These are phyloP conservation scores for Oryzias celebensis DNA, from an alignment of 2,113 vertebrate species.

Conservation along the genomic window DNA sequence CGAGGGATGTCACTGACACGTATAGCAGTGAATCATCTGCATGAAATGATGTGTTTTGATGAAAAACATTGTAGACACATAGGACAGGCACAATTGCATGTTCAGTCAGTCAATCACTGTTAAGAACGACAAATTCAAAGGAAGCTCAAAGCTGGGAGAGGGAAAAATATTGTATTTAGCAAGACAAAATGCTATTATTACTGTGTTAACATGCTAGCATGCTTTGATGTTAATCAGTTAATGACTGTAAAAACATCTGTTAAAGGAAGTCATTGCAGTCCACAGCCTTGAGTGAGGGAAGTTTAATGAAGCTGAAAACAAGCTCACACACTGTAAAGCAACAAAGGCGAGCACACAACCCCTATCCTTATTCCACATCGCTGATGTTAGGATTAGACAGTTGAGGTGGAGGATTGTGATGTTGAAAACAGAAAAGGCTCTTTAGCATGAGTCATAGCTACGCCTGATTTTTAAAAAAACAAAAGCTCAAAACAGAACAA, in stretches of 20 bases:
- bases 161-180: slow-evolving; percentile 2
- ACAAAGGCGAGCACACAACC: slow-evolving; percentile 7
- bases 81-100: too few relatives aligned
- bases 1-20: too few relatives aligned
- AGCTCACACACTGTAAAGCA: not conserved
- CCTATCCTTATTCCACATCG: slow-evolving; percentile 40
- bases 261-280: slow-evolving; percentile 8
- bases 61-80: not conserved
- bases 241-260: slow-evolving; percentile 66
- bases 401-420: too few relatives aligned
- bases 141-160: slow-evolving; percentile 11
- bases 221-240: slow-evolving; percentile 53
- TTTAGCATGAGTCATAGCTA: too few relatives aligned
- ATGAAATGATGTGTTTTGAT: too few relatives aligned
- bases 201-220: slow-evolving; percentile 60
- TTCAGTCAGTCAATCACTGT: not conserved
- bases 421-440: too few relatives aligned
- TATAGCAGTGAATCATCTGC: too few relatives aligned
- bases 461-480: too few relatives aligned
- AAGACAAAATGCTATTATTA: slow-evolving; percentile 9
- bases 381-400: not conserved
- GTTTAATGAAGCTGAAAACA: slow-evolving; percentile 55
- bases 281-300: slow-evolving; percentile 3
- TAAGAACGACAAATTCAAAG: not conserved
- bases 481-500: too few relatives aligned